Percentiles rank a stretch among this genome's conserved stretches.
phyloP scores from a whole-genome alignment of 2,888 invertebrate genomes.

The Ditylenchus weischeri region DNA sequence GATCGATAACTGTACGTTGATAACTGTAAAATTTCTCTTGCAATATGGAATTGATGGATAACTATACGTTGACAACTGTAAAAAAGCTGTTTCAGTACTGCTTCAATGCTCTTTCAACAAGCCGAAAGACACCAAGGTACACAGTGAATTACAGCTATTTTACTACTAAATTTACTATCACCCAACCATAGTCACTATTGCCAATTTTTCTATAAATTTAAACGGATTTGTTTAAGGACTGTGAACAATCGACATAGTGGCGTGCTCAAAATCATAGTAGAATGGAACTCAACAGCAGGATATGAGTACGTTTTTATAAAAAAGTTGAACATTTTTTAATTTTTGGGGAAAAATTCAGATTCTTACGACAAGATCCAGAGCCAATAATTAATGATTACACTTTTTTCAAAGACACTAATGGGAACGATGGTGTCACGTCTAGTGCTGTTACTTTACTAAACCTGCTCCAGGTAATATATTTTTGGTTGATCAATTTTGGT shows the following conservation, averaged over 20 bases:
- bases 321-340: background rate
- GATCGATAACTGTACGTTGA: too few relatives aligned
- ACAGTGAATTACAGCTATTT: too few relatives aligned
- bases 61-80: too few relatives aligned
- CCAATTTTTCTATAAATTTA: background rate
- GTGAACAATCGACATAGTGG: background rate
- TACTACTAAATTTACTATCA: too few relatives aligned
- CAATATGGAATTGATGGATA: too few relatives aligned
- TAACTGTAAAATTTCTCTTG: too few relatives aligned
- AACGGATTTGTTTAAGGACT: background rate
- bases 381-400: slow-evolving; percentile 15
- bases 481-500: too few relatives aligned
- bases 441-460: slow-evolving; percentile 14
- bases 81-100: too few relatives aligned
- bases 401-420: slow-evolving; percentile 12
- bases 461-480: slow-evolving; percentile 14
- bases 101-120: too few relatives aligned
- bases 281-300: slow-evolving; percentile 17
- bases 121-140: too few relatives aligned
- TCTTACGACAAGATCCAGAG: slow-evolving; percentile 8
- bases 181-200: too few relatives aligned
- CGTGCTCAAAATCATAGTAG: slow-evolving; percentile 17
- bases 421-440: background rate
- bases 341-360: background rate
- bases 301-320: background rate